Percentiles rank a stretch among this genome's conserved stretches.
Evolutionary conservation across 2,888 invertebrate species (phyloP).

Genomic region (Raillietiella orientalis): DNA sequence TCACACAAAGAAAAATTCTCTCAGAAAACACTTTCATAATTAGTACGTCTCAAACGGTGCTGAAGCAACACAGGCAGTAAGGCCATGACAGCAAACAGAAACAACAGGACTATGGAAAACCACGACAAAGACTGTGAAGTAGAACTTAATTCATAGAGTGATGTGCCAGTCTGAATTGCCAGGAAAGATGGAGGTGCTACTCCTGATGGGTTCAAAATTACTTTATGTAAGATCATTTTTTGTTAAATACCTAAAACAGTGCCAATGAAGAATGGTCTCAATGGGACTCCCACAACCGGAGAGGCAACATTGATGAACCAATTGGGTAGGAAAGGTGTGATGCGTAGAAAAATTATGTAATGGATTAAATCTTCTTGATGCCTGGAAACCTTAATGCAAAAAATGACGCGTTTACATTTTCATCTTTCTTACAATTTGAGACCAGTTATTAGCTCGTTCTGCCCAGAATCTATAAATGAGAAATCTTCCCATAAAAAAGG

Average conservation of each 20-base stretch:
- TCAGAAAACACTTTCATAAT: too few relatives aligned
- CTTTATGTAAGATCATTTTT: too few relatives aligned
- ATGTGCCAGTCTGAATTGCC: slow-evolving; percentile 90
- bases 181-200: slow-evolving; percentile 91
- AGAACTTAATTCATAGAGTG: slow-evolving; percentile 65
- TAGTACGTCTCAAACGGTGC: slow-evolving; percentile 34
- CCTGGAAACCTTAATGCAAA: slow-evolving; percentile 19
- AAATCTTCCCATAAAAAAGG: slow-evolving; percentile 54
- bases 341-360: slow-evolving; percentile 83
- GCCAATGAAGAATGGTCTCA: slow-evolving; percentile 67
- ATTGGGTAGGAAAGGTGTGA: slow-evolving; percentile 91
- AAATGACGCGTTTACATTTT: slow-evolving; percentile 2
- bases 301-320: slow-evolving; percentile 96
- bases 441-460: slow-evolving; percentile 52
- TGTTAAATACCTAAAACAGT: slow-evolving; percentile 82
- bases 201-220: too few relatives aligned
- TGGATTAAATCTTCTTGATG: slow-evolving; percentile 67
- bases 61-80: slow-evolving; percentile 61
- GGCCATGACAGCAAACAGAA: slow-evolving; percentile 43
- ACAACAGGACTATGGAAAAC: slow-evolving; percentile 44
- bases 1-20: too few relatives aligned
- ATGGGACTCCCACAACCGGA: slow-evolving; percentile 81
- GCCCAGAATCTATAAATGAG: slow-evolving; percentile 64
- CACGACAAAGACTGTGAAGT: slow-evolving; percentile 59
- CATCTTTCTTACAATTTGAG: slow-evolving; percentile 25